phyloP scores from a whole-genome alignment of 2,888 invertebrate genomes.

The Mythimna vitellina region DNA sequence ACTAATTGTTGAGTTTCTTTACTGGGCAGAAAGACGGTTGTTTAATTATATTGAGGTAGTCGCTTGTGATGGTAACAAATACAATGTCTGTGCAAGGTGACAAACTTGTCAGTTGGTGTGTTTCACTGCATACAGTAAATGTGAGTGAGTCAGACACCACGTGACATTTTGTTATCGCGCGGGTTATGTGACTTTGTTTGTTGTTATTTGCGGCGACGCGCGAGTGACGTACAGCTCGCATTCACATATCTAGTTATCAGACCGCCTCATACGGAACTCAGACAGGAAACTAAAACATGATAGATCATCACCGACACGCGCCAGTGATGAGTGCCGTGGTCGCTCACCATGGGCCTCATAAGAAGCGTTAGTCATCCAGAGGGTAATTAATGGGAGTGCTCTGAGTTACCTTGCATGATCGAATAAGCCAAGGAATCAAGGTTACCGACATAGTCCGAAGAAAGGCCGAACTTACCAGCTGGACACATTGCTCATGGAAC shows the following conservation, averaged over 20 bases:
- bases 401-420: too few relatives aligned
- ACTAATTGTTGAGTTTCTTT: background rate
- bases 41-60: background rate
- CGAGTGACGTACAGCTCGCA: background rate
- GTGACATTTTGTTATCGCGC: slow-evolving; percentile 28
- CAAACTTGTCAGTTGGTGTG: background rate
- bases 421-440: too few relatives aligned
- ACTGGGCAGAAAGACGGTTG: background rate
- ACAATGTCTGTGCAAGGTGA: background rate
- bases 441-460: too few relatives aligned
- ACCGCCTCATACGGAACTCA: background rate
- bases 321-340: too few relatives aligned
- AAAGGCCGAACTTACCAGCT: too few relatives aligned
- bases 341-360: too few relatives aligned
- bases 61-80: background rate
- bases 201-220: slow-evolving; percentile 26
- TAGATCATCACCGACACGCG: too few relatives aligned
- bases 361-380: too few relatives aligned
- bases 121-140: background rate
- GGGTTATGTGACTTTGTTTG: slow-evolving; percentile 36
- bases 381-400: too few relatives aligned
- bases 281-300: background rate
- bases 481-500: too few relatives aligned
- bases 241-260: slow-evolving; percentile 3
- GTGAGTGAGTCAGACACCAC: slow-evolving; percentile 20